Evolutionary conservation across 2,888 invertebrate species (phyloP), one percentile per base, ranked within the genome.

Genomic region (Disparrhopalites patrizii): DNA sequence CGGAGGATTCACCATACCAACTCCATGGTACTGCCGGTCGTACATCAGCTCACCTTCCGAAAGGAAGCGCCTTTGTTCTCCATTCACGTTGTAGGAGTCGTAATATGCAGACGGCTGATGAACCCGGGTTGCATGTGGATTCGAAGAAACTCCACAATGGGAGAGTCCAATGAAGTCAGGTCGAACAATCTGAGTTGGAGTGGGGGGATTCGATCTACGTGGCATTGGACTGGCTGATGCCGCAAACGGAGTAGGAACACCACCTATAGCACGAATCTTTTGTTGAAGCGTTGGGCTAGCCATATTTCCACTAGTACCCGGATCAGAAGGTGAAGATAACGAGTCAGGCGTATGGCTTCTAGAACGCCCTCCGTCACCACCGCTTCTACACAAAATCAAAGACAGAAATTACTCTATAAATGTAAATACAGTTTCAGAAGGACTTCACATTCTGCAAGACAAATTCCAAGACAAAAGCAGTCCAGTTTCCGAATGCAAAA

Each of bases 221-320:
- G 69, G 69, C 36, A 72, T 70, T 25, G 75, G 75, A 67, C 74
- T 74, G 62, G 70, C 73, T 82, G 86, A 89, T 83, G 91, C 85
- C 8, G 91, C 90, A 64, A 93, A 83, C 40, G 93, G 92, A 70
- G 93, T 93, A 67, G 93, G 91, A 74, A 93, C 91, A 60, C 93
- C 93, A 23, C 76, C 76, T 47, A 50, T 60, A 20, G 47, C 47
- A 80, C 92, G 91, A 77, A 93, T 90, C 77, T 93, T 84, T 81
- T 92, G 92, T 80, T 91, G 91, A 88, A 91, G 90, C 58, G 91
- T 92, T 65, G 91, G 91, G 77, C 91, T 90, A 31, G 85, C 85
- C 33, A 73, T 70, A 60, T 61, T 70, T 10, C 66, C 71, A 43
- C 62, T 55, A n/a, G 67, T 71, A 50, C 70, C 52, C 13, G 71